A percentile compares a stretch with the other conserved stretches of the same genome.
These are phyloP conservation scores for Callyntrura guangdongensis DNA, from an alignment of 2,888 invertebrate genomes.

Conservation along the genomic window DNA sequence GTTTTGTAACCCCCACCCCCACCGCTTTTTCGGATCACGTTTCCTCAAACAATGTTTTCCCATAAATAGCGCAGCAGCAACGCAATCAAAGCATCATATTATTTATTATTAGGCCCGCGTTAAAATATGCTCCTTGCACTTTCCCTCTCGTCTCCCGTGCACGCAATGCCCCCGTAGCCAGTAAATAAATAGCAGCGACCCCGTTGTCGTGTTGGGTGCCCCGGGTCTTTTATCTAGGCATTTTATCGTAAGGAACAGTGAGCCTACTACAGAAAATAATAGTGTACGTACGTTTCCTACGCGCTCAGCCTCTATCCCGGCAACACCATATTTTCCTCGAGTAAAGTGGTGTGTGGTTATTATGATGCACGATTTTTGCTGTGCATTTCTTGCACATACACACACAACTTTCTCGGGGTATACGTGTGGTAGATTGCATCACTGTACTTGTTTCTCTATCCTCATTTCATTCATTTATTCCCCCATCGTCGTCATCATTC, in stretches of 20 bases:
- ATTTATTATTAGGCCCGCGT: too few relatives aligned
- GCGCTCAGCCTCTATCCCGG: not conserved
- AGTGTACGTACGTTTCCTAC: not conserved
- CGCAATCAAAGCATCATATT: conserved; percentile 12
- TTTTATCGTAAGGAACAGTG: too few relatives aligned
- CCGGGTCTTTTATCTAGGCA: conserved; percentile 43
- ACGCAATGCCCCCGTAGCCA: conserved; percentile 41
- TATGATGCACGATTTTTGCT: not conserved
- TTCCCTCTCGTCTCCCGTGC: not conserved
- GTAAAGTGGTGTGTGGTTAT: too few relatives aligned
- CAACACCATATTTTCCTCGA: too few relatives aligned
- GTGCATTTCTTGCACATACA: not conserved
- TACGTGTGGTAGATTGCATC: too few relatives aligned
- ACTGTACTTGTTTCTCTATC: not conserved
- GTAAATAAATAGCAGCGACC: conserved; percentile 55
- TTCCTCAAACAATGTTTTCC: conserved; percentile 48
- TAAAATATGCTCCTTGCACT: conserved; percentile 28
- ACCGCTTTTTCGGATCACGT: conserved; percentile 46
- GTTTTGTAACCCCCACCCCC: too few relatives aligned
- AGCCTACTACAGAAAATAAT: conserved; percentile 33
- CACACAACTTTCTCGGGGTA: not conserved
- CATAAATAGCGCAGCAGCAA: conserved; percentile 19
- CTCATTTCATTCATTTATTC: conserved; percentile 76
- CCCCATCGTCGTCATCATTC: conserved; percentile 16
- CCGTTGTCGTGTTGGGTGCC: not conserved